Evolutionary conservation across 2,888 invertebrate genomes (phyloP).

Genomic region (Drosophila tripunctata): DNA sequence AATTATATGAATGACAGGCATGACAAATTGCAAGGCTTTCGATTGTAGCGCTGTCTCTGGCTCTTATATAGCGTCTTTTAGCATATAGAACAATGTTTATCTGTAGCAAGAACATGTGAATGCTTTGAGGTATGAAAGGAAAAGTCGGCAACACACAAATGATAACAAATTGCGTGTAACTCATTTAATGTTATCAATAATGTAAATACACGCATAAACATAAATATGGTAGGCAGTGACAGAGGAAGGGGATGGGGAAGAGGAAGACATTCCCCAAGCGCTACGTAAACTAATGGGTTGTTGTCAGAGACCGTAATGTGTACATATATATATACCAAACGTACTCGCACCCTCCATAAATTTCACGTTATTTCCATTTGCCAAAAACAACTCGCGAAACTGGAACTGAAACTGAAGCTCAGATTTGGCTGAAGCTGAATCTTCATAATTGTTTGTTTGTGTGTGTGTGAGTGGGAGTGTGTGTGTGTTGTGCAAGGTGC

Average conservation of each 20-base stretch:
- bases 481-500: constrained; percentile 11
- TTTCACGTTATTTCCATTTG: constrained; percentile 27
- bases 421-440: no score
- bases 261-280: no score
- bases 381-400: constrained; percentile 15
- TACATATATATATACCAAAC: constrained; percentile 5
- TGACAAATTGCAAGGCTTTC: neutral
- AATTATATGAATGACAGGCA: constrained; percentile 49
- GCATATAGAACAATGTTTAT: constrained; percentile 20
- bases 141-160: constrained; percentile 33
- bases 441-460: constrained; percentile 44
- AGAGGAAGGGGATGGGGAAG: neutral
- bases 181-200: constrained; percentile 71
- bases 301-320: constrained; percentile 39
- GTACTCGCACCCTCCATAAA: constrained; percentile 32
- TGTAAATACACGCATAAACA: constrained; percentile 56
- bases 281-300: constrained; percentile 52
- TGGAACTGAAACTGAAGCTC: constrained; percentile 19
- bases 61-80: constrained; percentile 27
- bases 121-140: constrained; percentile 1
- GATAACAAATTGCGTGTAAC: constrained; percentile 62
- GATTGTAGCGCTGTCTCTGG: constrained; percentile 9
- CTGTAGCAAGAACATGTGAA: constrained; percentile 3
- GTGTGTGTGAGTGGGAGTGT: neutral
- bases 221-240: constrained; percentile 20